Conservation (phyloP, 2,888 invertebrate genomes). For the Habroteleia sp. region DNA sequence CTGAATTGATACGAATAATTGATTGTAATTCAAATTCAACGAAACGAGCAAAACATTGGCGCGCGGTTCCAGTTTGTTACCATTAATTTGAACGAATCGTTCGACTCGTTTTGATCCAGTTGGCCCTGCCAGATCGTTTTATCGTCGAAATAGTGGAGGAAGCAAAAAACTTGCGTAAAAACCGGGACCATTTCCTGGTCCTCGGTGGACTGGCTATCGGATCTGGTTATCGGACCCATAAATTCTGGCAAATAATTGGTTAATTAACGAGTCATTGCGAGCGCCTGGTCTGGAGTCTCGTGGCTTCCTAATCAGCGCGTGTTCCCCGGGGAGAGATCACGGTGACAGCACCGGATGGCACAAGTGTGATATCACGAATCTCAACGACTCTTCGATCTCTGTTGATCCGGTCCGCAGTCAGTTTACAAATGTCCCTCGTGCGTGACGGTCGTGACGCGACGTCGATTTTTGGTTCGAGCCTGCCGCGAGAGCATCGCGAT, state of each 20-base stretch:
- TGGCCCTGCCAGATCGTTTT: too few relatives aligned
- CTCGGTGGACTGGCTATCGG: not conserved
- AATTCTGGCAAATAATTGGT: constrained; percentile 69
- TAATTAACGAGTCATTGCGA: constrained; percentile 68
- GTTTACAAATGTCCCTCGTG: constrained; percentile 69
- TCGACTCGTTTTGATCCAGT: too few relatives aligned
- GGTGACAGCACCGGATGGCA: constrained; percentile 80
- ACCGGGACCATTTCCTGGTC: constrained; percentile 11
- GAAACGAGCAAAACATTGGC: too few relatives aligned
- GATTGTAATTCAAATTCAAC: too few relatives aligned
- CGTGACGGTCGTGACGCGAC: constrained; percentile 59
- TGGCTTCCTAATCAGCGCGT: constrained; percentile 53
- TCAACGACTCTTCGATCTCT: constrained; percentile 62
- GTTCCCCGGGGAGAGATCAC: constrained; percentile 72
- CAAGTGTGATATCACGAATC: constrained; percentile 71
- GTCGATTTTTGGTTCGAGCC: constrained; percentile 5
- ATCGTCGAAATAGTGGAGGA: too few relatives aligned
- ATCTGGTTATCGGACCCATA: constrained; percentile 62
- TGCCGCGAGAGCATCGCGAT: not conserved
- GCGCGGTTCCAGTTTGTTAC: too few relatives aligned
- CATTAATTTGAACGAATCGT: too few relatives aligned
- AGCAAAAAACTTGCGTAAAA: constrained; percentile 19
- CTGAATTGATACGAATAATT: too few relatives aligned
- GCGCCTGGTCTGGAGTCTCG: constrained; percentile 61
- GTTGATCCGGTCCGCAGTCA: constrained; percentile 65